These are phyloP conservation scores for Parotocinclus haroldoi DNA, from an alignment of 2,797 vertebrate genomes.

Conservation along the genomic window DNA sequence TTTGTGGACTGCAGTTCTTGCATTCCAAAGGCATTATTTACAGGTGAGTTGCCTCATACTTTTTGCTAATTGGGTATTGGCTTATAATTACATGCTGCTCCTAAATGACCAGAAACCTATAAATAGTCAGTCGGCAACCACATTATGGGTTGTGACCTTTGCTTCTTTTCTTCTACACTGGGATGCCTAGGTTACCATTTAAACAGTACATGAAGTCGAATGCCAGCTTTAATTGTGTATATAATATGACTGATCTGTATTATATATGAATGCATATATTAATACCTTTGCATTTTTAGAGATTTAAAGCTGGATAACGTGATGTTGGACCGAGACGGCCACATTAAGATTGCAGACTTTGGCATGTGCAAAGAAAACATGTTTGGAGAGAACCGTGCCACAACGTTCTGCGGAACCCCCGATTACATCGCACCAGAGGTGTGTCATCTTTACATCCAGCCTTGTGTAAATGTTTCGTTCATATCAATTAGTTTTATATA, in stretches of 20 bases:
- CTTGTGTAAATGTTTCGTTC: background rate
- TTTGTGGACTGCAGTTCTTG: conserved; percentile 92
- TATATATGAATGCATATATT: background rate
- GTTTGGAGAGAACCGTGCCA: conserved; percentile 76
- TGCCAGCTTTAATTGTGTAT: too few relatives aligned
- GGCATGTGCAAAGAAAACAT: conserved; percentile 97
- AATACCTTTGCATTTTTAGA: conserved; percentile 59
- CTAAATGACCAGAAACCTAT: background rate
- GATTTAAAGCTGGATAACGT: conserved; percentile 97
- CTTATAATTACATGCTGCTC: background rate
- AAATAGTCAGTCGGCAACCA: too few relatives aligned
- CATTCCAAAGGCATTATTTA: conserved; percentile 93
- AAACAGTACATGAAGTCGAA: too few relatives aligned
- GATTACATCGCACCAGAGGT: conserved; percentile 98
- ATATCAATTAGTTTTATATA: too few relatives aligned
- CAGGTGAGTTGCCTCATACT: conserved; percentile 70
- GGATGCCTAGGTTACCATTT: too few relatives aligned
- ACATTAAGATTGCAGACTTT: conserved; percentile 97
- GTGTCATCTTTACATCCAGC: conserved; percentile 18
- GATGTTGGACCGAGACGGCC: conserved; percentile 90
- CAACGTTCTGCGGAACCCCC: conserved; percentile 95
- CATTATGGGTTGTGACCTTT: too few relatives aligned
- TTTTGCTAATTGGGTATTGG: background rate
- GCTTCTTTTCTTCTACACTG: too few relatives aligned
- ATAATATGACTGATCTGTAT: too few relatives aligned